Conservation (phyloP, 2,888 invertebrate species). For the Tubulanus polymorphus region DNA sequence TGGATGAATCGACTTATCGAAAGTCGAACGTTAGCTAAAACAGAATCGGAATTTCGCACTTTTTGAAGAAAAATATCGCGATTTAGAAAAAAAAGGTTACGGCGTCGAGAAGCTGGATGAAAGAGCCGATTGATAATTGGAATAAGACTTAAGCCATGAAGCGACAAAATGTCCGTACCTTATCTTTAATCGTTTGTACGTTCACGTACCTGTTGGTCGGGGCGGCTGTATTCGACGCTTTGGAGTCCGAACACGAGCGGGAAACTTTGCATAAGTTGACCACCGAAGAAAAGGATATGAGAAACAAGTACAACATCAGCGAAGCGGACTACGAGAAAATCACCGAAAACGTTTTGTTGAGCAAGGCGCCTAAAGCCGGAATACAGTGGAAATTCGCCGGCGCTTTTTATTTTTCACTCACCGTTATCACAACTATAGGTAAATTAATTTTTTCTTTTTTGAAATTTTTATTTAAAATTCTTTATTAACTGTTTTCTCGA, state of each 20-base stretch:
- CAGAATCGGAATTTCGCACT: too few relatives aligned
- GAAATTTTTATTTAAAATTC: too few relatives aligned
- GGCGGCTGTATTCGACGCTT: conserved; percentile 96
- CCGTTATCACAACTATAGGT: conserved; percentile 98
- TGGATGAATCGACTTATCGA: too few relatives aligned
- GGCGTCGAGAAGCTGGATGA: too few relatives aligned
- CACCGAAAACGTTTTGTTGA: conserved; percentile 85
- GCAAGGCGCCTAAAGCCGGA: conserved; percentile 95
- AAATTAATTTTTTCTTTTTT: too few relatives aligned
- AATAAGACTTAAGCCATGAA: too few relatives aligned
- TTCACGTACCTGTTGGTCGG: conserved; percentile 97
- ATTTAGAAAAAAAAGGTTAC: too few relatives aligned
- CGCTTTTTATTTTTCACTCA: conserved; percentile 97
- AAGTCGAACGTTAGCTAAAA: too few relatives aligned
- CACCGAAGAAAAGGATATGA: conserved; percentile 28
- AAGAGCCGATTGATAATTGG: too few relatives aligned
- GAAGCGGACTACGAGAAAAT: conserved; percentile 84
- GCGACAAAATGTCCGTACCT: conserved; percentile 95
- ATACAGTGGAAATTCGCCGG: conserved; percentile 99
- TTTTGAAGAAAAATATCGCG: too few relatives aligned
- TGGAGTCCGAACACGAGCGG: conserved; percentile 93
- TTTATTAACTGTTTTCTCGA: too few relatives aligned
- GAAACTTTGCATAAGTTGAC: conserved; percentile 74
- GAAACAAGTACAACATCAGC: conserved; percentile 83
- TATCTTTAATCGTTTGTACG: conserved; percentile 95